Evolutionary conservation across 2,797 vertebrate species (phyloP).

Genomic region (Podarcis siculus): DNA sequence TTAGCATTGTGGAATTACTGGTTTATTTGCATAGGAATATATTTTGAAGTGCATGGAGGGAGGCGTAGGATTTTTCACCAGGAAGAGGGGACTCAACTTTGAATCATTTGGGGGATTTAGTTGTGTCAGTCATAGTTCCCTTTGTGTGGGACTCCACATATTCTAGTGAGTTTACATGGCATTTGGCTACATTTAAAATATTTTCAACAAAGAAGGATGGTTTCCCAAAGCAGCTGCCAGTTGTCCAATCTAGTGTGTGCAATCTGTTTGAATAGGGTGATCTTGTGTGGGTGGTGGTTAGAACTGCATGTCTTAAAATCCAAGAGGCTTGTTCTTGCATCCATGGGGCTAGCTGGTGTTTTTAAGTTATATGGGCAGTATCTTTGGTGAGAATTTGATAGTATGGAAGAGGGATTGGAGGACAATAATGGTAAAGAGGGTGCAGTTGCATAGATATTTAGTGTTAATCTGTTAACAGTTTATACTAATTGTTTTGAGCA

Average conservation of each 20-base stretch:
- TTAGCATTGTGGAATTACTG: not conserved
- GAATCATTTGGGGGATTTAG: not conserved
- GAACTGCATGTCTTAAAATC: not conserved
- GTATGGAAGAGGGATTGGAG: conserved; percentile 17
- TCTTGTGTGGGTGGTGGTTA: not conserved
- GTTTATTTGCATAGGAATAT: not conserved
- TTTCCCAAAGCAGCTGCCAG: not conserved
- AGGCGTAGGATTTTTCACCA: not conserved
- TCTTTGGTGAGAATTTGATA: conserved; percentile 26
- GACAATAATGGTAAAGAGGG: conserved; percentile 23
- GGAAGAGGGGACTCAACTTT: not conserved
- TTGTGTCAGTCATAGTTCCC: not conserved
- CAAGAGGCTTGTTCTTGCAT: not conserved
- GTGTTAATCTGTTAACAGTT: not conserved
- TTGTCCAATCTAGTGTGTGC: conserved; percentile 36
- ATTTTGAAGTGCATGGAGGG: not conserved
- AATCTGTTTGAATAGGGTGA: conserved; percentile 23
- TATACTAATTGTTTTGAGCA: not conserved
- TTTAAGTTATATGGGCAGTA: conserved; percentile 15
- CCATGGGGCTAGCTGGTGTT: not conserved
- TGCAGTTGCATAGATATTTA: not conserved
- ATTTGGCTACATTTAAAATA: not conserved
- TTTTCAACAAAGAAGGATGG: not conserved
- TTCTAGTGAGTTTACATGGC: not conserved
- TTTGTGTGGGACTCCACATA: not conserved